These are phyloP conservation scores for Periparus ater DNA, from an alignment of 2,797 vertebrate genomes.

Conservation along the genomic window DNA sequence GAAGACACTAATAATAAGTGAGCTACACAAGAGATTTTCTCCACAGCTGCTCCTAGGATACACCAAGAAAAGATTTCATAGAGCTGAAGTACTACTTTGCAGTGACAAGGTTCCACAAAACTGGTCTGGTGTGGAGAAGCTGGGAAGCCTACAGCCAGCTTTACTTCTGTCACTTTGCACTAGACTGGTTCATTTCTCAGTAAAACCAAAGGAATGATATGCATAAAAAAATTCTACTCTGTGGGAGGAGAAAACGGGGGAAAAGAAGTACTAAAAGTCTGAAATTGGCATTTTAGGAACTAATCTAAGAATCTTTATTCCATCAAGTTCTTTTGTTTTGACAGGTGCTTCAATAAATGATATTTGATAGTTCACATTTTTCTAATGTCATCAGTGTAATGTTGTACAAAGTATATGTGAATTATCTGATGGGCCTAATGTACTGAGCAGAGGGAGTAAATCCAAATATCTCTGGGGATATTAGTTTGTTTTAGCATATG, in stretches of 20 bases:
- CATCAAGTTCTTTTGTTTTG: not conserved
- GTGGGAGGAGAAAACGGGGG: accelerated
- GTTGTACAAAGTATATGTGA: not conserved
- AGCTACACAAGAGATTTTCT: not conserved
- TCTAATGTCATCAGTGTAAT: not conserved
- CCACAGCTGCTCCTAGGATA: not conserved
- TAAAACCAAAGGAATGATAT: not conserved
- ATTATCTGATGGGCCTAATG: not conserved
- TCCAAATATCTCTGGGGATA: not conserved
- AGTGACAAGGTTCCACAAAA: not conserved
- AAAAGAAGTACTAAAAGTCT: not conserved
- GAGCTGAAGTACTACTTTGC: not conserved
- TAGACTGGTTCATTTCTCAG: not conserved
- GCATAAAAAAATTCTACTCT: not conserved
- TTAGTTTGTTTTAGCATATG: not conserved
- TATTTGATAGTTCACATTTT: not conserved
- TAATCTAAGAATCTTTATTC: not conserved
- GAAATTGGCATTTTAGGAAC: not conserved
- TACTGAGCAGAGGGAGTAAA: not conserved
- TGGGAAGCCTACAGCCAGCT: not conserved
- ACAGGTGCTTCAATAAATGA: not conserved
- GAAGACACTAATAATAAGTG: not conserved
- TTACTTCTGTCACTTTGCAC: not conserved
- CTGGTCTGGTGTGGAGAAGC: not conserved
- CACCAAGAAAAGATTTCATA: not conserved